A percentile compares a stretch with the other conserved stretches of the same genome.
Evolutionary conservation across 2,113 vertebrate species (phyloP).

Genomic region (Engraulis encrasicolus): DNA sequence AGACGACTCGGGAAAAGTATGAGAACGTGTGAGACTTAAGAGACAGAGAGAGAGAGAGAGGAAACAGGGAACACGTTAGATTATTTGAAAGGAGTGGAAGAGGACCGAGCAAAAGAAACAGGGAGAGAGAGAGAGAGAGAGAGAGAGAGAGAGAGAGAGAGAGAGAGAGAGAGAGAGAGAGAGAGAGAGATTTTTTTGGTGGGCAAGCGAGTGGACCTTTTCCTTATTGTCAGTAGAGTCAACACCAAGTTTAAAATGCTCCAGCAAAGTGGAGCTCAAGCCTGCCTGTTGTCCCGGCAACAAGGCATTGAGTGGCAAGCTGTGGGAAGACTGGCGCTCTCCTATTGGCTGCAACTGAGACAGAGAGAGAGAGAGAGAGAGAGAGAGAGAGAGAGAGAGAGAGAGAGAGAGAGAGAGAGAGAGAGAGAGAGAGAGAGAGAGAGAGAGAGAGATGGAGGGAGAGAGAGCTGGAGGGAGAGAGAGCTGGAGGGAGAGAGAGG

Average conservation of each 20-base stretch:
- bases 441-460: slow-evolving; percentile 20
- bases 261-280: slow-evolving; percentile 77
- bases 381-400: slow-evolving; percentile 20
- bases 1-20: background rate
- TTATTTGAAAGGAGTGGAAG: no score
- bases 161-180: slow-evolving; percentile 32
- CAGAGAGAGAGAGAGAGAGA: slow-evolving; percentile 22
- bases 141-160: background rate
- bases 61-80: no score
- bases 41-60: background rate
- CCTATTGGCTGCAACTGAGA: slow-evolving; percentile 71
- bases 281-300: slow-evolving; percentile 80
- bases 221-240: slow-evolving; percentile 64
- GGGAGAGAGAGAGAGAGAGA: background rate
- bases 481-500: slow-evolving; percentile 61
- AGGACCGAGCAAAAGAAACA: background rate
- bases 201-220: slow-evolving; percentile 51
- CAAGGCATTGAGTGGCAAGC: slow-evolving; percentile 80
- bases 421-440: slow-evolving; percentile 5
- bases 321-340: slow-evolving; percentile 76
- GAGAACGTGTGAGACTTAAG: slow-evolving; percentile 17
- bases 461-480: slow-evolving; percentile 20
- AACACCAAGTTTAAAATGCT: slow-evolving; percentile 77
- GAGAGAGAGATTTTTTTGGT: no score
- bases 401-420: slow-evolving; percentile 16